Evolutionary conservation across 2,113 vertebrate genomes (phyloP), one percentile per base, ranked within the genome.

Genomic region (Paralichthys olivaceus): DNA sequence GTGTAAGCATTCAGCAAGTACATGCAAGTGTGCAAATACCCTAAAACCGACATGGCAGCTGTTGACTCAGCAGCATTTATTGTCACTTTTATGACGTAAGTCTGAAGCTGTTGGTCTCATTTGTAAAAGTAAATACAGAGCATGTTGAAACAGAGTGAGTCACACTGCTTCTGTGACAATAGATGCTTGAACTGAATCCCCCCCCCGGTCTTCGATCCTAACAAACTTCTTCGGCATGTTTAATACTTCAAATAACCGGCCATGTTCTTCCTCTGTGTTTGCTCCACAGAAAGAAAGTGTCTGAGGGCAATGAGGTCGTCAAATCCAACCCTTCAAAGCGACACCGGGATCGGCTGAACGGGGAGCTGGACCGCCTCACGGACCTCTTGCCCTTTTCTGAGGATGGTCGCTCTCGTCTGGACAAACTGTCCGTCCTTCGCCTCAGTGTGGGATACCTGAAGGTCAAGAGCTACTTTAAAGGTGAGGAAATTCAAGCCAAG

Each of bases 251-350:
- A n/a, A 3, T 54, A 23, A 55, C 9, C 53, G 3, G 37, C 37
- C 37, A 3, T 40, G 37, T 40, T 34, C 0, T 51, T 13, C 25
- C 25, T 19, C n/a, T 26, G 17, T 69, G 49, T 15, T 40, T 9
- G 4, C 28, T 56, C 32, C 2, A 0, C 85, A 94, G 92, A 29
- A 93, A 93, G 73, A 93, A 92, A 64, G 1, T 62, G 0, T 32
- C 61, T 0, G 85, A 84, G 0, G 12, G 65, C 0, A 93, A 93
- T 53, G 93, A 75, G 0, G 79, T 88, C 0, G 47, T 87, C 51
- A 95, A 95, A 57, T 94, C 94, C 3, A 96, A 94, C 79, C 95
- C 95, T 1, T 96, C 95, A 6, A 96, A 96, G 83, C 86, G 91
- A 43, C 95, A 96, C 80, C 83, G 92, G 56, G 95, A 95, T 29